Evolutionary conservation across 2,113 vertebrate species (phyloP), one percentile per base, ranked within the genome.

Genomic region (Anarrhichthys ocellatus): DNA sequence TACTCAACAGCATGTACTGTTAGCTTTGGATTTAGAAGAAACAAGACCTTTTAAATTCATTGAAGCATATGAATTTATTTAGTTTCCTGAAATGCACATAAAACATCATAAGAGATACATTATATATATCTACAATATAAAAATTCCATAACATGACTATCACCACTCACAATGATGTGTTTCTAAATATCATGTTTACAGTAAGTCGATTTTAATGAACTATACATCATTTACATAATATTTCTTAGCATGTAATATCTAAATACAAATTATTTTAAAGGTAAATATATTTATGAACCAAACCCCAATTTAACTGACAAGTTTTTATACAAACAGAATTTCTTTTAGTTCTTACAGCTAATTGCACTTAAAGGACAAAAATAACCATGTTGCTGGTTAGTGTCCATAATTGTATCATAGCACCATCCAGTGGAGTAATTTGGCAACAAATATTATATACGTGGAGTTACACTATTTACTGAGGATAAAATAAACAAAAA

Each of bases 211-310:
- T 67, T 81, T 22, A 44, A 61, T 80, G 68, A 76, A 82, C 69
- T 85, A 79, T 89, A 91, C 84, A 91, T 46, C 40, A 90, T 92
- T 87, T 93, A 93, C 87, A 93, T 59, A 3, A 34, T 71, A n/a
- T 46, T 63, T 44, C 10, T 70, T 34, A 22, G 27, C 70, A 83
- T 56, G 18, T 34, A 87, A 64, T 14, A 58, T 69, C 58, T 67
- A 22, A 66, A 66, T 40, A 66, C 18, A 73, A 46, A n/a, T 6
- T 42, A 13, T 15, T 61, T 3, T 15, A 18, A 44, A 69, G 36
- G 1, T 54, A 76, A n/a, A 18, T 65, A 2, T 59, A 40, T 66
- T 8, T 72, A 11, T 65, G 8, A 70, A 71, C 2, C 9, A 54
- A 82, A 80, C 5, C 10, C 11, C 13, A 66, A 46, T 15, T 75